Percentiles rank a stretch among this genome's conserved stretches.
Evolutionary conservation across 2,113 vertebrate species (phyloP).

Genomic region (Antennarius striatus): DNA sequence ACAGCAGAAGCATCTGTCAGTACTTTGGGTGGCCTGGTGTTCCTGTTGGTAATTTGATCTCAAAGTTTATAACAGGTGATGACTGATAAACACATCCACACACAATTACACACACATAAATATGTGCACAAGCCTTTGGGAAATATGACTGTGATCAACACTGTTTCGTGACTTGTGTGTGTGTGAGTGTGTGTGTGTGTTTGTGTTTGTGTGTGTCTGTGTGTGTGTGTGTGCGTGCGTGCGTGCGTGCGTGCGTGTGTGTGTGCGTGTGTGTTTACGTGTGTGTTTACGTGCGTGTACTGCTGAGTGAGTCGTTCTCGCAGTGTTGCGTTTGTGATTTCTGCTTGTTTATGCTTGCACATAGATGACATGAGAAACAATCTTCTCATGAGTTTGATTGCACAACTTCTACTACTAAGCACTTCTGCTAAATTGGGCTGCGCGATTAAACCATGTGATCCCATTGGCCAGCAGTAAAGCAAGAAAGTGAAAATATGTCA

Average conservation of each 20-base stretch:
- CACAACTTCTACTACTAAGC: too few relatives aligned
- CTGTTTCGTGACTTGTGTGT: too few relatives aligned
- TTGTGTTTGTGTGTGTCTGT: neutral
- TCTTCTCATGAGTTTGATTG: too few relatives aligned
- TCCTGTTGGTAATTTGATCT: conserved; percentile 80
- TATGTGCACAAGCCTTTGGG: neutral
- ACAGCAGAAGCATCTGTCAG: conserved; percentile 72
- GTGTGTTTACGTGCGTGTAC: neutral
- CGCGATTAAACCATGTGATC: neutral
- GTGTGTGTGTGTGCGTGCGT: neutral
- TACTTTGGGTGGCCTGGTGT: conserved; percentile 76
- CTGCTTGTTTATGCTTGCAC: too few relatives aligned
- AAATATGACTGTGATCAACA: neutral
- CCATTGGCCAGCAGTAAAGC: conserved; percentile 13
- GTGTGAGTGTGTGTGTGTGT: neutral
- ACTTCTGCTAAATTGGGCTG: too few relatives aligned
- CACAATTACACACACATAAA: neutral
- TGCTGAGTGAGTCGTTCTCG: neutral
- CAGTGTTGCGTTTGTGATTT: too few relatives aligned
- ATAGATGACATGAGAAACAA: too few relatives aligned
- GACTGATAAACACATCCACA: conserved; percentile 64
- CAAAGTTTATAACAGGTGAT: conserved; percentile 71
- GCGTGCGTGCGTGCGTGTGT: too few relatives aligned
- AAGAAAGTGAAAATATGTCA: conserved; percentile 41
- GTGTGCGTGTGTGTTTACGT: conserved; percentile 1